Percentiles rank a stretch among this genome's conserved stretches.
These are phyloP conservation scores for Theretra japonica DNA, from an alignment of 2,888 invertebrate species.

Conservation along the genomic window DNA sequence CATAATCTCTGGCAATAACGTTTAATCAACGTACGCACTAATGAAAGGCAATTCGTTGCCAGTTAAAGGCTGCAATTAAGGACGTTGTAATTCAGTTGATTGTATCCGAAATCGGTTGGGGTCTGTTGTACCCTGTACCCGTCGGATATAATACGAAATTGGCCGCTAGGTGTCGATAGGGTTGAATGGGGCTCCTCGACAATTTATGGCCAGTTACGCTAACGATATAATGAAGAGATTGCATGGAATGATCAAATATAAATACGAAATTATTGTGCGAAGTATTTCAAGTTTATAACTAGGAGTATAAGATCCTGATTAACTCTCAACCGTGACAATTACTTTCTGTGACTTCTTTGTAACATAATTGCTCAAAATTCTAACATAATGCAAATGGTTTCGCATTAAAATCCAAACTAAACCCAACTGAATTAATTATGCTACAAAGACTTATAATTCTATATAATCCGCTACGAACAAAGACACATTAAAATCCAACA, in stretches of 20 bases:
- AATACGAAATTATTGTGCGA: too few species aligned
- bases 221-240: background rate
- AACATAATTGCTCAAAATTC: too few species aligned
- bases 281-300: too few species aligned
- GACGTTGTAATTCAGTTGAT: constrained; percentile 59
- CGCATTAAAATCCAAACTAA: too few species aligned
- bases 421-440: too few species aligned
- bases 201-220: background rate
- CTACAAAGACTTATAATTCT: too few species aligned
- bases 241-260: background rate
- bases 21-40: constrained; percentile 63
- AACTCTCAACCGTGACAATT: too few species aligned
- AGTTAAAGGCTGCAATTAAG: constrained; percentile 69
- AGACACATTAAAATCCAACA: background rate
- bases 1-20: constrained; percentile 33
- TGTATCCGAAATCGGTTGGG: constrained; percentile 36
- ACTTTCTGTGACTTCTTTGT: too few species aligned
- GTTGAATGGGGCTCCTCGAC: background rate
- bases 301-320: too few species aligned
- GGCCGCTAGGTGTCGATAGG: background rate
- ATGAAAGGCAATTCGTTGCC: constrained; percentile 67
- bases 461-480: too few species aligned
- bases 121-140: constrained; percentile 4
- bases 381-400: too few species aligned
- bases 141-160: constrained; percentile 18